Evolutionary conservation across 2,888 invertebrate genomes (phyloP), one percentile per base, ranked within the genome.

Genomic region (Zonitis immaculata): DNA sequence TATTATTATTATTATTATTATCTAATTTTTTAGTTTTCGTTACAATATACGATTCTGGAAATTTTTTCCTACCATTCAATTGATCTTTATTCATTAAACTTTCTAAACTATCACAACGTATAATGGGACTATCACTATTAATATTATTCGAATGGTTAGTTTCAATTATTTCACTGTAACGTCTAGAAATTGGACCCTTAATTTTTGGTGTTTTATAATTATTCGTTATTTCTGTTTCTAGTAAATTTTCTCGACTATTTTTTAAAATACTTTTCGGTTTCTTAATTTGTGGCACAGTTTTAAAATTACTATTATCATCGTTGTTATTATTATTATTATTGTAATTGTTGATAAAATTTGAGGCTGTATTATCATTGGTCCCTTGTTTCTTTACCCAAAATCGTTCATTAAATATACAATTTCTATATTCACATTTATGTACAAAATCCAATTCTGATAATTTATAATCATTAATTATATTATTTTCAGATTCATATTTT

Each of bases 121-220:
- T 78, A 52, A 74, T 74, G 58, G 77, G 78, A 65, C 68, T 70
- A 35, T 35, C 8, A 35, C 8, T 35, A 35, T 35, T 35, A 16
- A 8, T 35, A 58, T 71, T 71, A 47, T 74, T 71, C 12, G 80
- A 78, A 62, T 79, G n/a, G n/a, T n/a, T 58, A 49, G 75, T 76
- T 44, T 78, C 75, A 8, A 79, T 67, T 39, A 81, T 78, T 70
- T 82, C 82, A 61, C 77, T 79, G 62, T 80, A 79, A 4, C 80
- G 68, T 55, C 76, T 75, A 52, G 72, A 73, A n/a, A 47, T 56
- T 45, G 59, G 54, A 42, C 63, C 61, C 43, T 16, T 35, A 16
- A 62, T 53, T 49, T 66, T 70, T 52, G 67, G 65, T 55, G 59
- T 60, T 51, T 64, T 67, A 45, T 64, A 63, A 45, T 64, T 42